Base-by-base conservation (phyloP, 1,140 invertebrate genomes). In the Tetramorium simillimum region DNA sequence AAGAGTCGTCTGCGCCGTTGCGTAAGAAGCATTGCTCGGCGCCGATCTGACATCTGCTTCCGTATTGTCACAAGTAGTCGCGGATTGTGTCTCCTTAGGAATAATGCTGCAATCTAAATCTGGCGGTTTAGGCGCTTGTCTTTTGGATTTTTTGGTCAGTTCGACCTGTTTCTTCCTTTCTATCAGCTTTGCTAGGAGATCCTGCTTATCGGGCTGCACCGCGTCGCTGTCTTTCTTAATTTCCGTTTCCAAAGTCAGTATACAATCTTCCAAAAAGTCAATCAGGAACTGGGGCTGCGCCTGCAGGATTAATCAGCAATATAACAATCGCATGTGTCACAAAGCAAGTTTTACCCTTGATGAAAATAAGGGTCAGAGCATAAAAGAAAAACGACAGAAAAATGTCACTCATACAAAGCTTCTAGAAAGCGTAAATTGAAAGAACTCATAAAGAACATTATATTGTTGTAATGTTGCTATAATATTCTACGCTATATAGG, bases 281-380 rank as follows among this genome's bases (percentile, higher is more conserved):
- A 97, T 95, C 91, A 97, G 96, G 91, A 97, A 97, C 87, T 97
- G 96, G 46, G 97, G 96, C 82, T 97, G 96, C 43, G 97, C 96
- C 97, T 97, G 16, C 14, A 21, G 4, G 10, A 85, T 53, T 28
- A 33, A 62, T 43, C 5, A 1, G 60, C 9, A 28, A 82, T 58
- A 21, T 37, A 70, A 86, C 5, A 33, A 21, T 28, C 3, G 0
- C 18, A 24, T 7, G 37, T 16, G 1, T 16, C 9, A 24, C 6
- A 3, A 51, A 49, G 63, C 14, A 53, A 65, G 24, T 18, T 16
- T 7, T 12, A 85, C 92, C 33, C 4, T 33, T 33, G 33, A 33
- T 33, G 33, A 33, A 33, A 4, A 3, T 33, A 33, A 33, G 33
- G 33, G 4, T 33, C 0, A 3, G 4, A 33, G 33, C 33, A 3